These are phyloP conservation scores for Machimus rusticus DNA, from an alignment of 2,888 invertebrate species.

Conservation along the genomic window DNA sequence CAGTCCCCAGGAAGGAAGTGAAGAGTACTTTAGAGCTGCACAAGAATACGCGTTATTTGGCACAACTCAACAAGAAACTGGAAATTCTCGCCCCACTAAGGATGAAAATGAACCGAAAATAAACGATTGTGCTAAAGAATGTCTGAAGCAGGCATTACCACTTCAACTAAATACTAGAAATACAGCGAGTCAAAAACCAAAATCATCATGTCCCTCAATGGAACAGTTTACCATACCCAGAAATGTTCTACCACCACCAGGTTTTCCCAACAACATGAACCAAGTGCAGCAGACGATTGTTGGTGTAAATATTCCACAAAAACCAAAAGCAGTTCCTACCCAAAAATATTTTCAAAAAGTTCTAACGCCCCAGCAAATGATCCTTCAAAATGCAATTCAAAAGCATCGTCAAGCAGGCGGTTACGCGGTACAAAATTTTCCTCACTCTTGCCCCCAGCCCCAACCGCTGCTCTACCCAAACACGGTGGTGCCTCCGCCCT, in stretches of 20 bases:
- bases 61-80: background rate
- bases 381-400: constrained; percentile 7
- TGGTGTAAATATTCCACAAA: background rate
- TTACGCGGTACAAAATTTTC: background rate
- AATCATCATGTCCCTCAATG: background rate
- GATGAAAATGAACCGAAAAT: background rate
- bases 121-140: background rate
- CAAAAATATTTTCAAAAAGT: background rate
- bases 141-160: background rate
- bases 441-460: background rate
- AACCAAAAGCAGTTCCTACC: background rate
- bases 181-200: background rate
- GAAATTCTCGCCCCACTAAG: background rate
- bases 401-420: background rate
- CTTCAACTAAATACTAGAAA: background rate
- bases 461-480: constrained; percentile 51
- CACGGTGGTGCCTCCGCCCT: constrained; percentile 52
- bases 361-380: background rate
- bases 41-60: constrained; percentile 57
- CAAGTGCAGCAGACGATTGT: background rate
- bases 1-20: constrained; percentile 47
- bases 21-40: constrained; percentile 55
- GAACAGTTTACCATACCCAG: background rate
- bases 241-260: background rate
- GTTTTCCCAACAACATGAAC: background rate